These are phyloP conservation scores for Drosophila multiciliata DNA, from an alignment of 2,888 invertebrate genomes.

Conservation along the genomic window DNA sequence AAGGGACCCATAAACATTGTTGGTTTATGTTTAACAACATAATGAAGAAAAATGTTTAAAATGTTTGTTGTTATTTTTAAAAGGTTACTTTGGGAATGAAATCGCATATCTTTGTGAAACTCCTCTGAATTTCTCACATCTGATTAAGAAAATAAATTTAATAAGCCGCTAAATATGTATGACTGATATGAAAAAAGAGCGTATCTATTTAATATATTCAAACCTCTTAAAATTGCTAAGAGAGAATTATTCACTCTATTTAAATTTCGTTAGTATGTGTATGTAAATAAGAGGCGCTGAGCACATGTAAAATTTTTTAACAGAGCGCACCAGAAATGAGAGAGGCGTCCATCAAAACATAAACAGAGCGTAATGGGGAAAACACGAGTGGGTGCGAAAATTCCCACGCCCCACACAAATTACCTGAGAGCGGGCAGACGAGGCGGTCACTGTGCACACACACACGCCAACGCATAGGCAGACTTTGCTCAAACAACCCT, in stretches of 20 bases:
- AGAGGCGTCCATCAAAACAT: slow-evolving; percentile 60
- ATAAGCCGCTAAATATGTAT: background rate
- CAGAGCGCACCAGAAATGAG: slow-evolving; percentile 37
- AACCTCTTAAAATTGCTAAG: background rate
- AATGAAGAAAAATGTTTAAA: slow-evolving; percentile 20
- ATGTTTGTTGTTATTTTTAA: slow-evolving; percentile 9
- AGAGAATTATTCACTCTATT: slow-evolving; percentile 16
- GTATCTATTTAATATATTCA: background rate
- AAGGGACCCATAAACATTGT: slow-evolving; percentile 46
- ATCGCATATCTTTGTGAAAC: background rate
- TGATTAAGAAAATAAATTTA: background rate
- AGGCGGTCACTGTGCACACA: slow-evolving; percentile 9
- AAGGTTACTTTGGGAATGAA: slow-evolving; percentile 6
- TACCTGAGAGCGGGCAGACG: slow-evolving; percentile 42
- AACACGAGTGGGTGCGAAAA: slow-evolving; percentile 61
- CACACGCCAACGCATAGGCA: slow-evolving; percentile 41
- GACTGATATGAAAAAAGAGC: background rate
- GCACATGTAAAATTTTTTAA: slow-evolving; percentile 25
- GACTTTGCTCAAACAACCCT: slow-evolving; percentile 55
- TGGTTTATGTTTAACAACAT: slow-evolving; percentile 27
- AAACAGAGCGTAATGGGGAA: slow-evolving; percentile 67
- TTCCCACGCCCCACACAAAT: slow-evolving; percentile 67
- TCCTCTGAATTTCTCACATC: slow-evolving; percentile 4
- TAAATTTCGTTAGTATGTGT: slow-evolving; percentile 22
- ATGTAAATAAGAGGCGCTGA: slow-evolving; percentile 17